Evolutionary conservation across 1,140 invertebrate species (phyloP).

Genomic region (Zaprionus lachaisei): DNA sequence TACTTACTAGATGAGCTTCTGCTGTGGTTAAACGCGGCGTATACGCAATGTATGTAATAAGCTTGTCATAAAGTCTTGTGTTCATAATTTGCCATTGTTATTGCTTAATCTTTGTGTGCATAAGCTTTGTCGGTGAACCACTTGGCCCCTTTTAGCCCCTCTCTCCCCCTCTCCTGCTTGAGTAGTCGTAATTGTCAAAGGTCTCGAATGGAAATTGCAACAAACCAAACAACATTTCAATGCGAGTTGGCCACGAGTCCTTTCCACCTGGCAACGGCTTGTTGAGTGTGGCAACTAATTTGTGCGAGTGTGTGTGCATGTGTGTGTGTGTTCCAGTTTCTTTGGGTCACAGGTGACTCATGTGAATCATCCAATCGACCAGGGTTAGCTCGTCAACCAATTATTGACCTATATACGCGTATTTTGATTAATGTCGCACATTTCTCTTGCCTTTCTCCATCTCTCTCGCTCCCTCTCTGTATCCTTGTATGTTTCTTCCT

Average conservation of each 20-base stretch:
- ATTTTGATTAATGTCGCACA: constrained; percentile 23
- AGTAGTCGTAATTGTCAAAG: constrained; percentile 29
- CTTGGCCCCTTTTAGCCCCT: background rate
- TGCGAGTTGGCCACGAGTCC: constrained; percentile 5
- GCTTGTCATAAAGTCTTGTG: constrained; percentile 52
- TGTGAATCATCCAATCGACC: constrained; percentile 18
- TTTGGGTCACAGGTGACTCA: constrained; percentile 1
- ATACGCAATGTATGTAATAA: constrained; percentile 61
- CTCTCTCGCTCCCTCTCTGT: background rate
- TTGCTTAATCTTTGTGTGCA: constrained; percentile 53
- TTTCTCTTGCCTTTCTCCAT: background rate
- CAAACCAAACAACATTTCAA: constrained; percentile 11
- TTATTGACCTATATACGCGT: constrained; percentile 38
- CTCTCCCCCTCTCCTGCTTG: background rate
- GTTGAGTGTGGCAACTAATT: constrained; percentile 2
- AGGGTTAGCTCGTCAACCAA: constrained; percentile 9
- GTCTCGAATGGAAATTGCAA: constrained; percentile 37
- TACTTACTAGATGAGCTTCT: constrained; percentile 6
- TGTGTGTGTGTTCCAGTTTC: constrained; percentile 2
- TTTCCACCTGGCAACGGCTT: background rate
- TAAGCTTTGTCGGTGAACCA: background rate
- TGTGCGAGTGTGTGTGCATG: background rate
- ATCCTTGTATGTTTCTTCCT: background rate
- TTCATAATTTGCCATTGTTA: constrained; percentile 59
- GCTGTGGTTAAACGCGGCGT: constrained; percentile 41